A percentile compares a stretch with the other conserved stretches of the same genome.
Evolutionary conservation across 2,888 invertebrate species (phyloP).

Genomic region (Leptinotarsa tumamoca): DNA sequence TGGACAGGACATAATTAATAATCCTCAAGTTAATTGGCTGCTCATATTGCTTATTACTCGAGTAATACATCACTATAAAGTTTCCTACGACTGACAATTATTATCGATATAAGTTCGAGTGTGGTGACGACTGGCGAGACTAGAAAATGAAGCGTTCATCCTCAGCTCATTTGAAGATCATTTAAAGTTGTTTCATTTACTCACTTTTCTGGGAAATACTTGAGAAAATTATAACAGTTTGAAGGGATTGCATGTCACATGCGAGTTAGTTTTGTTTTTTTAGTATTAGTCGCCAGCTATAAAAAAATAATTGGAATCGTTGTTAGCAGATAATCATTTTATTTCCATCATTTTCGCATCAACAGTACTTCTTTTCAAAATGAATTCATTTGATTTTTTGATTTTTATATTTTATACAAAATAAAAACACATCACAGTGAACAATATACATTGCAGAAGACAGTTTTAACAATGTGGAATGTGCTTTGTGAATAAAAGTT

Average conservation of each 20-base stretch:
- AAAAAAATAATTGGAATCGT: too few species aligned
- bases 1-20: neutral
- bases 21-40: conserved; percentile 11
- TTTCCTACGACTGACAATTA: neutral
- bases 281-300: too few species aligned
- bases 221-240: neutral
- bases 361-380: too few species aligned
- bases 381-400: too few species aligned
- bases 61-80: conserved; percentile 11
- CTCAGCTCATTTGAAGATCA: neutral
- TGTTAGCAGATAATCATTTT: too few species aligned
- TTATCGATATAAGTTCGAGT: neutral
- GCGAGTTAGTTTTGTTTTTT: neutral
- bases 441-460: too few species aligned
- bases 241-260: neutral
- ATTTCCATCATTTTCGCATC: too few species aligned
- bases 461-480: too few species aligned
- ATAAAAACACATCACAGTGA: too few species aligned
- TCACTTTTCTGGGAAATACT: neutral
- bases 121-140: conserved; percentile 3
- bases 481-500: too few species aligned
- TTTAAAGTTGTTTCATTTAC: neutral
- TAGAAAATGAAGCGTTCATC: neutral
- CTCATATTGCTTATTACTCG: neutral
- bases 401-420: too few species aligned